Base-by-base conservation (phyloP, 2,113 vertebrate genomes). In the Eublepharis macularius region DNA sequence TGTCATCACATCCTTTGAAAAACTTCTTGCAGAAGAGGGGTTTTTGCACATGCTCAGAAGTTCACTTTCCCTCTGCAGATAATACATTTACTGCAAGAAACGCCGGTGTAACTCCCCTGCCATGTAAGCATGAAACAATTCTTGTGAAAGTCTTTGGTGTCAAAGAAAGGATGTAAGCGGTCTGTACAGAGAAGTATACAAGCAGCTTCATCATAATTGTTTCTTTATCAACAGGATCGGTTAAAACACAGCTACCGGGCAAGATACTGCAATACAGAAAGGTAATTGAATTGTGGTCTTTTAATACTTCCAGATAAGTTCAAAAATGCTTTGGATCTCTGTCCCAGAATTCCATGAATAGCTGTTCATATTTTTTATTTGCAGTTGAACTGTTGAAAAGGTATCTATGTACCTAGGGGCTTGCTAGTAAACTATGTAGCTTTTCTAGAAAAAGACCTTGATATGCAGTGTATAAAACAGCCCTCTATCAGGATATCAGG, bases 211-310 rank as follows among this genome's bases (percentile, higher is more conserved):
- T 82, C 41, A 49, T 65, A 24, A 10, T 86, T 93, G 79, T 88
- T 54, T 81, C 54, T 88, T 91, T 26, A 36, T 90, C 94, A 84
- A 92, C 91, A 97, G 96, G 87, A 90, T 93, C 80, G 43, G 73
- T 92, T 96, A 1, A 97, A 96, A 89, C 94, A 90, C 73, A 82
- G 45, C 41, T 96, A 96, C 84, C 95, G 96, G 91, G 11, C 92
- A 90, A 96, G 96, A 93, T 96, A 95, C 92, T 95, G 95, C 90
- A 83, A 57, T 0, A 70, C 72, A 91, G 82, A 17, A 90, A 2
- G 94, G 94, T 95, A 95, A 94, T 45, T 57, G n/a, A 68, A 12
- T 54, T 86, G 8, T 45, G 2, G 49, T 90, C 70, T 19, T 92
- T 24, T 51, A 51, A 51, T 13, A 7, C 5, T 6, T 47, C 10